Conservation (phyloP, 2,797 vertebrate genomes). For the Astyanax mexicanus region DNA sequence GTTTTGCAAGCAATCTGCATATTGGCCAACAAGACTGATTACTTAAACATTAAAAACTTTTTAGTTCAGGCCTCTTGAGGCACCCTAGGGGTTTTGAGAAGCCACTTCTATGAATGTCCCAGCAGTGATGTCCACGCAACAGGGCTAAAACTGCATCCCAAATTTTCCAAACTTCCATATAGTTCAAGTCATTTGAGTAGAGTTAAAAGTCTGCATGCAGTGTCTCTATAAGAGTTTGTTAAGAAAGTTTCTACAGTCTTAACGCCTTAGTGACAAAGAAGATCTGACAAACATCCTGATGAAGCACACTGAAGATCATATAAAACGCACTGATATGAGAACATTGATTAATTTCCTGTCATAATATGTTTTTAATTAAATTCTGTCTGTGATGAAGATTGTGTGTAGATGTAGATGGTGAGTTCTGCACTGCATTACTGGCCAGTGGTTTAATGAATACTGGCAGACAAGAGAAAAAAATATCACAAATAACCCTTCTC, state of each 20-base stretch:
- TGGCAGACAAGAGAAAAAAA: conserved; percentile 20
- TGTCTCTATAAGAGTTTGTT: neutral
- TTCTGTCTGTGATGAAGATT: neutral
- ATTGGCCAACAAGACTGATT: neutral
- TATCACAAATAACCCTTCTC: neutral
- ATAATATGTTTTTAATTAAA: conserved; percentile 20
- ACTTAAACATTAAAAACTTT: neutral
- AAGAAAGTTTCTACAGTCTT: neutral
- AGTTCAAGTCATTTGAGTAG: neutral
- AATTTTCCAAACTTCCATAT: conserved; percentile 2
- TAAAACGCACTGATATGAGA: neutral
- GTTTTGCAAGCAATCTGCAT: neutral
- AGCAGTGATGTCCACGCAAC: neutral
- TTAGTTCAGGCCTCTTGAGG: neutral
- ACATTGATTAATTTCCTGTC: neutral
- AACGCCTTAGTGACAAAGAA: neutral
- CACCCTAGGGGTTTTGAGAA: neutral
- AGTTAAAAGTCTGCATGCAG: neutral
- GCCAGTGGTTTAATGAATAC: conserved; percentile 17
- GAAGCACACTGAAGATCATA: neutral
- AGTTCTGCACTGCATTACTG: neutral
- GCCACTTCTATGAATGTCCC: neutral
- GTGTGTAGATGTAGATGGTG: conserved; percentile 13
- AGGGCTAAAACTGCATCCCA: neutral
- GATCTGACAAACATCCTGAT: neutral